Percentiles rank a stretch among this genome's conserved stretches.
phyloP scores from a whole-genome alignment of 1,140 invertebrate genomes.

The Dinoponera quadriceps region DNA sequence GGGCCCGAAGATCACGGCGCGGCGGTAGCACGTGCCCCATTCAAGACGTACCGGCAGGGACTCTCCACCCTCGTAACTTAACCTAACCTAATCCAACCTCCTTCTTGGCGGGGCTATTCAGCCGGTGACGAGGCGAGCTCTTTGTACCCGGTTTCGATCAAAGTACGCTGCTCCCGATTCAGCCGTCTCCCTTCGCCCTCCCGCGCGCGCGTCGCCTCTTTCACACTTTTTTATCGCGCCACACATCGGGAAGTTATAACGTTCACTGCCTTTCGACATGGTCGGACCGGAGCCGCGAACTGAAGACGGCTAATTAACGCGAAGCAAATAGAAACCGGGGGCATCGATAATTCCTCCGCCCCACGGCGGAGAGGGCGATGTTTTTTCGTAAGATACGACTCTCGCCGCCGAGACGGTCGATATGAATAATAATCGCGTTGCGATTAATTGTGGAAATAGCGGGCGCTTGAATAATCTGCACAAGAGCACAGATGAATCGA shows the following conservation, averaged over 20 bases:
- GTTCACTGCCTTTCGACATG: slow-evolving; percentile 52
- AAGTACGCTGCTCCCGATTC: slow-evolving; percentile 64
- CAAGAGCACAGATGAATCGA: too few species aligned
- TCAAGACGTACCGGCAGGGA: slow-evolving; percentile 61
- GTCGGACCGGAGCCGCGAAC: slow-evolving; percentile 33
- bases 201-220: slow-evolving; percentile 47
- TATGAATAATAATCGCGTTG: too few species aligned
- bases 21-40: slow-evolving; percentile 82
- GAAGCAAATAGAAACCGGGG: slow-evolving; percentile 20
- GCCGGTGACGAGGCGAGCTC: slow-evolving; percentile 77
- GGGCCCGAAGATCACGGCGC: slow-evolving; percentile 72
- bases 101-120: slow-evolving; percentile 76
- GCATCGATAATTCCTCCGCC: neutral
- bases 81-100: slow-evolving; percentile 79
- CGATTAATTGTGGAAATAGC: too few species aligned
- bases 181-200: slow-evolving; percentile 65
- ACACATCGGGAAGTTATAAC: slow-evolving; percentile 75
- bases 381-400: neutral
- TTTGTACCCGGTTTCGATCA: slow-evolving; percentile 72
- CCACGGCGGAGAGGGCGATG: neutral
- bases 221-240: slow-evolving; percentile 74
- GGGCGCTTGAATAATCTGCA: too few species aligned
- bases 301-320: slow-evolving; percentile 61
- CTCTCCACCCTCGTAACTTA: slow-evolving; percentile 82
- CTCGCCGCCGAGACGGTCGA: too few species aligned